Base-by-base conservation (phyloP, 2,113 vertebrate species). In the Petrocephalus microphthalmus region DNA sequence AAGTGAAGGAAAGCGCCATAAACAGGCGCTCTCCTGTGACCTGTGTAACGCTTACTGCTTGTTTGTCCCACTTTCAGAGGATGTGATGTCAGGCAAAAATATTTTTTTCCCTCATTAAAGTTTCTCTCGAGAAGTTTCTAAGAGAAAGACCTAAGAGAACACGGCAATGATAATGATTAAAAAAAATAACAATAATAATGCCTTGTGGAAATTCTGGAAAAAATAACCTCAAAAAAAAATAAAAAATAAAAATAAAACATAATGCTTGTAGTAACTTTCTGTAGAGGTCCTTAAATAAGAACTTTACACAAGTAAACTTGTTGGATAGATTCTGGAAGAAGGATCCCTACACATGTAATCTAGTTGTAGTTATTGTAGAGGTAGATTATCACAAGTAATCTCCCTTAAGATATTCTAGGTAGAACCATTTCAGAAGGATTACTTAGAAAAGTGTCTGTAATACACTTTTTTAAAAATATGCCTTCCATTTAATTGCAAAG, bases 1-100 rank as follows among this genome's bases (percentile, higher is more conserved):
- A 93, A 93, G 92, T 93, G 94, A 95, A 94, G 93, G 90, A 91
- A 94, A 90, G 49, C 86, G 89, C 92, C 90, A 83, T 91, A 91
- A 93, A 94, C 88, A 91, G 90, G 88, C 90, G 87, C 89, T 94
- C 91, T 91, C 90, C 87, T 88, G 90, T 89, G 92, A 92, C 89
- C 91, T 84, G 90, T 86, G 56, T 86, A 51, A 71, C 22, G 20
- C 54, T 86, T 20, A 13, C 3, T 74, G 60, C 82, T 89, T 90
- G 90, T 25, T 57, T 13, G 90, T 92, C 89, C 87, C 74, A 87
- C 88, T 91, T 83, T 91, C 87, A n/a, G 15, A 87, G n/a, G 37
- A 83, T 49, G 81, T 83, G 81, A 83, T 20, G 25, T 51, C 37
- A 37, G 29, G 45, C 54, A 17, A 15, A 15, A 42, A 2, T 42